These are phyloP conservation scores for Globodera rostochiensis DNA, from an alignment of 1,140 invertebrate species.

Conservation along the genomic window DNA sequence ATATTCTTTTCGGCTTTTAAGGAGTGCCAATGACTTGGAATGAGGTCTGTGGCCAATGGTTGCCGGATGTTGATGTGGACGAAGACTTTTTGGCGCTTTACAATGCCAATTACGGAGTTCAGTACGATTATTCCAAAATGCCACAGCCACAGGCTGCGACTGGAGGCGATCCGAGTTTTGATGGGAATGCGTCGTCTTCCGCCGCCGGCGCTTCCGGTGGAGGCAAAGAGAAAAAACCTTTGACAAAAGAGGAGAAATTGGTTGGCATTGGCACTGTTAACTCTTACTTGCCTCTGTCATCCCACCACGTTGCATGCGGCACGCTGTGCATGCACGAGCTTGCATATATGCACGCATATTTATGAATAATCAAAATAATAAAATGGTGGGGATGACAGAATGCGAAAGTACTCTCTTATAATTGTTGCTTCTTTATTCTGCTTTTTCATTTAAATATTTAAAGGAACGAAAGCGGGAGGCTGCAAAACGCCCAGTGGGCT, in stretches of 20 bases:
- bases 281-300: too few relatives aligned
- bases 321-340: too few relatives aligned
- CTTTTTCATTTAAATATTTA: background rate
- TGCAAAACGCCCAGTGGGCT: slow-evolving; percentile 68
- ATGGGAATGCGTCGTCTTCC: background rate
- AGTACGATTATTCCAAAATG: slow-evolving; percentile 48
- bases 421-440: background rate
- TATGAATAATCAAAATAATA: too few relatives aligned
- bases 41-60: slow-evolving; percentile 50
- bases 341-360: too few relatives aligned
- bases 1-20: background rate
- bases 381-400: too few relatives aligned
- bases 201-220: slow-evolving; percentile 13
- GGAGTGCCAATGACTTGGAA: slow-evolving; percentile 57
- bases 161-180: slow-evolving; percentile 4
- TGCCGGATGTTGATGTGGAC: slow-evolving; percentile 74
- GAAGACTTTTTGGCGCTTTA: slow-evolving; percentile 93
- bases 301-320: too few relatives aligned
- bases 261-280: slow-evolving; percentile 51
- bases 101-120: slow-evolving; percentile 90
- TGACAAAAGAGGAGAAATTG: slow-evolving; percentile 66
- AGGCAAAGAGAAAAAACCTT: slow-evolving; percentile 50
- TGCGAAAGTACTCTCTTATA: background rate
- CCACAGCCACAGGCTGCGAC: slow-evolving; percentile 43
- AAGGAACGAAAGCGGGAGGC: slow-evolving; percentile 24